A percentile compares a stretch with the other conserved stretches of the same genome.
These are phyloP conservation scores for Argya squamiceps DNA, from an alignment of 2,797 vertebrate species.

Conservation along the genomic window DNA sequence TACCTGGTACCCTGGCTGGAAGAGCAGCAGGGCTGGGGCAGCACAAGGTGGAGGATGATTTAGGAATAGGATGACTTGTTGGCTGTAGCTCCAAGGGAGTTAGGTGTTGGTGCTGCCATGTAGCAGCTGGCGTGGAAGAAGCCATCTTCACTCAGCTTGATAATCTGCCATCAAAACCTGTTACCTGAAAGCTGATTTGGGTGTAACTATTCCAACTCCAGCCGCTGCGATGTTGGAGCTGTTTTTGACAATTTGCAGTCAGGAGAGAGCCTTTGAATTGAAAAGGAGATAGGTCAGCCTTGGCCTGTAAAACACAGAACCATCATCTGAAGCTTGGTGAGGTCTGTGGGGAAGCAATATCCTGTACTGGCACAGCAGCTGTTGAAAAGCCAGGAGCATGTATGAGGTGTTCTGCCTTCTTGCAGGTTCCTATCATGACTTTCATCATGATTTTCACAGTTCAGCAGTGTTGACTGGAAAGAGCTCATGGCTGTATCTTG, in stretches of 20 bases:
- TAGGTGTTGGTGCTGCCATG: background rate
- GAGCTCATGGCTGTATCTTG: background rate
- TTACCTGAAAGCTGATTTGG: background rate
- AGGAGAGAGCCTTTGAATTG: background rate
- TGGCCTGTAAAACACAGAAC: background rate
- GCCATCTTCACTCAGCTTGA: background rate
- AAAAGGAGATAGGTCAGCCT: background rate
- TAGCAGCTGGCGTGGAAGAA: background rate
- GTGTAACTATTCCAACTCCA: background rate
- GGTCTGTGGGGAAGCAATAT: background rate
- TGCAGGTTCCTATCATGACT: background rate
- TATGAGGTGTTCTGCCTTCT: background rate
- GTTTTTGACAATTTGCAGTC: background rate
- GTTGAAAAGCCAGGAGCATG: background rate
- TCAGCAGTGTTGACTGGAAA: background rate
- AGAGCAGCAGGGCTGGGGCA: background rate
- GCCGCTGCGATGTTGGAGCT: accelerated
- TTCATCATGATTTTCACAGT: background rate
- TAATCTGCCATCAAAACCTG: background rate
- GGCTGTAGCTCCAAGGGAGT: background rate
- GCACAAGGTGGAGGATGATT: background rate
- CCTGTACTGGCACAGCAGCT: background rate
- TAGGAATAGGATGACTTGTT: background rate
- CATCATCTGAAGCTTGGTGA: background rate
- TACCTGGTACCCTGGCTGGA: background rate